These are phyloP conservation scores for Gallinago paraguaiae DNA, from an alignment of 2,113 vertebrate genomes.

Conservation along the genomic window DNA sequence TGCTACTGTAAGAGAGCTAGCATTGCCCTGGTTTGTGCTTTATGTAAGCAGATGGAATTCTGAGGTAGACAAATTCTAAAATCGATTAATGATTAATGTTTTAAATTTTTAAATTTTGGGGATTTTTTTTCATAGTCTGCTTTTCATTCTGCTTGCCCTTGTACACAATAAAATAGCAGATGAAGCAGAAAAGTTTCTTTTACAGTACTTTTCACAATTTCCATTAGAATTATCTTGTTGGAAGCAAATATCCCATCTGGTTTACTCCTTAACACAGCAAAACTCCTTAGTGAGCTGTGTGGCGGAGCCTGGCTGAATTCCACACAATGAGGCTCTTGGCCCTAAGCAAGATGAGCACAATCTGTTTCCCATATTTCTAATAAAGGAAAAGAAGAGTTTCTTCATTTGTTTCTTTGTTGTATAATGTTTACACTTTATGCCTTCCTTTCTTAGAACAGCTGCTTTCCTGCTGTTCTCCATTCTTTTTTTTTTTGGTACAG, in stretches of 20 bases:
- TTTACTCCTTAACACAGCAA: conserved; percentile 60
- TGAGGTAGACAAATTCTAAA: not conserved
- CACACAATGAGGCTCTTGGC: conserved; percentile 59
- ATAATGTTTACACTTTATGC: conserved; percentile 59
- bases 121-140: not conserved
- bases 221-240: conserved; percentile 67
- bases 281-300: conserved; percentile 65
- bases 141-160: not conserved
- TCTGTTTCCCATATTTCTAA: conserved; percentile 75
- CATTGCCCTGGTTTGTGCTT: not conserved
- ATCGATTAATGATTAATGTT: not conserved
- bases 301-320: conserved; percentile 66
- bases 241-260: conserved; percentile 78
- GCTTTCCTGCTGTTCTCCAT: conserved; percentile 46
- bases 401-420: conserved; percentile 67
- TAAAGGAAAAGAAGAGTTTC: conserved; percentile 56
- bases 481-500: conserved; percentile 8
- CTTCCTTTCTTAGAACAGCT: conserved; percentile 49
- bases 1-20: not conserved
- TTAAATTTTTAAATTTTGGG: not conserved
- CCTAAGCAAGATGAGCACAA: conserved; percentile 70
- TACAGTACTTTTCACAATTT: conserved; percentile 67
- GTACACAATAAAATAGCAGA: conserved; percentile 59
- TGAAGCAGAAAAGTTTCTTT: conserved; percentile 72
- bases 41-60: not conserved